Conservation (phyloP, 1,140 invertebrate genomes). For the Atopsyche davidsoni region DNA sequence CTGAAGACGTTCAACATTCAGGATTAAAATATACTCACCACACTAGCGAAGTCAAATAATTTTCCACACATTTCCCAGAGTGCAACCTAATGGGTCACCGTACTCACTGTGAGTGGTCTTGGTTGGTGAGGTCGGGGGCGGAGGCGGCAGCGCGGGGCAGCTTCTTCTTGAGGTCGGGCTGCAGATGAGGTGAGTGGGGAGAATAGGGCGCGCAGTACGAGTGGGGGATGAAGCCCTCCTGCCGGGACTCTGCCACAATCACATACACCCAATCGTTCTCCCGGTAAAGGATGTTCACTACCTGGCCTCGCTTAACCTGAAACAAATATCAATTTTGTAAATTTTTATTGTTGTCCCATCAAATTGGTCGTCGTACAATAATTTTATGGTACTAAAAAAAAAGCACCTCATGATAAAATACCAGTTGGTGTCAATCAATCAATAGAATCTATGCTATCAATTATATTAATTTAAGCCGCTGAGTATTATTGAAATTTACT, state of each 20-base stretch:
- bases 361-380: too few relatives aligned
- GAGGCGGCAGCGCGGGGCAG: conserved; percentile 57
- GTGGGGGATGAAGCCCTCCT: conserved; percentile 92
- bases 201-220: conserved; percentile 86
- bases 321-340: conserved; percentile 28
- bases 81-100: background rate
- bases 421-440: too few relatives aligned
- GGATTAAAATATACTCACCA: background rate
- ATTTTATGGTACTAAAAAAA: too few relatives aligned
- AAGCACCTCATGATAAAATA: too few relatives aligned
- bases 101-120: conserved; percentile 50
- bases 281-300: conserved; percentile 87
- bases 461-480: too few relatives aligned
- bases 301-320: conserved; percentile 60
- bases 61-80: background rate
- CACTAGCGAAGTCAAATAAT: background rate
- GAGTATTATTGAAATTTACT: too few relatives aligned
- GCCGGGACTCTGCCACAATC: conserved; percentile 77
- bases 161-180: conserved; percentile 80
- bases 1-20: conserved; percentile 9
- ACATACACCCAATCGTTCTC: conserved; percentile 98
- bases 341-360: background rate
- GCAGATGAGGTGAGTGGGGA: conserved; percentile 60
- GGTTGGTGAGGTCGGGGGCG: conserved; percentile 46
- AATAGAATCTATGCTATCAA: too few relatives aligned